Conservation (phyloP, 2,113 vertebrate genomes). For the Synchiropus splendidus region DNA sequence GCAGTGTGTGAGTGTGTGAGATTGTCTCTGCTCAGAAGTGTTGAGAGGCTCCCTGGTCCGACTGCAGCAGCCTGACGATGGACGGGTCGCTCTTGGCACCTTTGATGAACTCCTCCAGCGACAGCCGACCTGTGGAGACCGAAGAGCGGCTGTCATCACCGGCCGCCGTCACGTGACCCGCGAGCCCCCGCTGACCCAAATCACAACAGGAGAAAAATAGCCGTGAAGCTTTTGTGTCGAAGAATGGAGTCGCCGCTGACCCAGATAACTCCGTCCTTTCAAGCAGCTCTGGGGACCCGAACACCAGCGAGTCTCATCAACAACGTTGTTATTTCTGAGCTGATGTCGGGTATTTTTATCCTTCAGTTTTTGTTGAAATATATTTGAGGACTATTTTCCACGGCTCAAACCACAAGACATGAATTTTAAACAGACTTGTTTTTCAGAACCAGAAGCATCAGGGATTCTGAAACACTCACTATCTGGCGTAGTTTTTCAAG, state of each 20-base stretch:
- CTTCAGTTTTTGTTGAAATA: too few species aligned
- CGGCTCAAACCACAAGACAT: too few species aligned
- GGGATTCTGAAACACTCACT: too few species aligned
- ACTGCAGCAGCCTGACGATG: constrained; percentile 93
- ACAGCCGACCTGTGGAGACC: constrained; percentile 74
- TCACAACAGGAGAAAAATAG: neutral
- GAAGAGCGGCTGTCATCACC: neutral
- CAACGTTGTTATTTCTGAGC: too few species aligned
- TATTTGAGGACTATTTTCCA: too few species aligned
- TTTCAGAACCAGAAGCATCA: too few species aligned
- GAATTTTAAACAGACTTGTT: too few species aligned
- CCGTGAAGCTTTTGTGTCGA: constrained; percentile 1
- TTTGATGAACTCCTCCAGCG: constrained; percentile 94
- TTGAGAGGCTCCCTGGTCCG: constrained; percentile 80
- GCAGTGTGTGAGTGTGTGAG: neutral
- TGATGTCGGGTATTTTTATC: too few species aligned
- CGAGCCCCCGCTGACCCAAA: neutral
- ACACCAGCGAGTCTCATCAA: too few species aligned
- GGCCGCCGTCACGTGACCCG: constrained; percentile 1
- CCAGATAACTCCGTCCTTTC: neutral
- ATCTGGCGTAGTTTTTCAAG: too few species aligned
- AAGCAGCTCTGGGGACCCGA: too few species aligned
- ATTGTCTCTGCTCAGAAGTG: constrained; percentile 71
- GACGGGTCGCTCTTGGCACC: constrained; percentile 97
- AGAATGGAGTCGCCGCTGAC: neutral